These are phyloP conservation scores for Cygnus olor DNA, from an alignment of 2,797 vertebrate genomes.

Conservation along the genomic window DNA sequence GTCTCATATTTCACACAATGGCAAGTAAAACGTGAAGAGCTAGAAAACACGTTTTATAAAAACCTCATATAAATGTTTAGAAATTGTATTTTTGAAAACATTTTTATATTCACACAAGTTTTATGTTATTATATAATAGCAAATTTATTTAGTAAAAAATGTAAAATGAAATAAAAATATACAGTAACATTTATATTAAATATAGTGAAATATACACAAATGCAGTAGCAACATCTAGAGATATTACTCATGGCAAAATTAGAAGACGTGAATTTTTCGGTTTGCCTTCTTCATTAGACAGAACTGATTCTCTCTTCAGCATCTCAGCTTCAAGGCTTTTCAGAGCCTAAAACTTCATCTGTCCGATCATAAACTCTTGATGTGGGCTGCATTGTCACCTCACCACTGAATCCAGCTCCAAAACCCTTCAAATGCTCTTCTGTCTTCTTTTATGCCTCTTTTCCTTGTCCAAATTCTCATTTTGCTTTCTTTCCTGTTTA, in stretches of 20 bases:
- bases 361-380: rapidly evolving
- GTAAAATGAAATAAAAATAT: not conserved
- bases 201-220: not conserved
- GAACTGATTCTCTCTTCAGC: not conserved
- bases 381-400: rapidly evolving
- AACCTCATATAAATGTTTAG: not conserved
- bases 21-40: not conserved
- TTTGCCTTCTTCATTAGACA: not conserved
- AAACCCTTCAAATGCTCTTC: not conserved
- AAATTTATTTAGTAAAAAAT: not conserved
- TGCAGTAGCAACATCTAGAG: not conserved
- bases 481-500: not conserved
- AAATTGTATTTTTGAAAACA: not conserved
- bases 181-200: not conserved
- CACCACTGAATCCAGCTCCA: not conserved
- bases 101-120: not conserved
- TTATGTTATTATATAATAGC: not conserved
- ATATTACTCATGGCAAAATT: not conserved
- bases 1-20: not conserved
- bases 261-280: not conserved
- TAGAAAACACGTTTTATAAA: not conserved
- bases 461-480: not conserved
- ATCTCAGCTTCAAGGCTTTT: not conserved
- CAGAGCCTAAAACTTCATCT: not conserved
- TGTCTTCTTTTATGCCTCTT: not conserved